Conservation (phyloP, 1,140 invertebrate species). For the Drosophila paulistorum region DNA sequence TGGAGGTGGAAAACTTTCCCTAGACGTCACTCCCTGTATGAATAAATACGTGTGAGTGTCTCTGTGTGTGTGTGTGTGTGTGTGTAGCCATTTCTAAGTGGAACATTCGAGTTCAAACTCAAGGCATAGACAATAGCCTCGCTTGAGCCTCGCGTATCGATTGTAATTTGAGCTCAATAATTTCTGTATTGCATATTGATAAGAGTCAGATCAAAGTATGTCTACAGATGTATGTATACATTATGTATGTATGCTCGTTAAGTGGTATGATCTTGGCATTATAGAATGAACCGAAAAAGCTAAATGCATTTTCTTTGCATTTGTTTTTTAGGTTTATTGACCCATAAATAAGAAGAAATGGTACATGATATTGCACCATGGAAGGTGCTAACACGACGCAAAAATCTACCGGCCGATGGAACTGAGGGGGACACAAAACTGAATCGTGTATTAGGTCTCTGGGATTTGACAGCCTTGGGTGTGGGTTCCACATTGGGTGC, state of each 20-base stretch:
- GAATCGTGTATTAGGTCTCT: conserved; percentile 86
- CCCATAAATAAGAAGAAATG: conserved; percentile 46
- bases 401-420: conserved; percentile 61
- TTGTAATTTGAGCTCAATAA: conserved; percentile 68
- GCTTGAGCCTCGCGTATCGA: conserved; percentile 35
- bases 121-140: conserved; percentile 50
- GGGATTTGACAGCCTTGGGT: conserved; percentile 91
- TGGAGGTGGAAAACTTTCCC: conserved; percentile 25
- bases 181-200: conserved; percentile 61
- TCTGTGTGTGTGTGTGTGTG: conserved; percentile 11
- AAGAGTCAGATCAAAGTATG: conserved; percentile 50
- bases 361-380: conserved; percentile 69
- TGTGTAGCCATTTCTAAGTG: conserved; percentile 35
- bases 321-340: conserved; percentile 54
- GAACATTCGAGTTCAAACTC: conserved; percentile 54
- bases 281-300: conserved; percentile 33
- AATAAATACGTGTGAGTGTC: conserved; percentile 17
- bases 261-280: conserved; percentile 63
- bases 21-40: background rate
- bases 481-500: conserved; percentile 94
- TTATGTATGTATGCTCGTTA: conserved; percentile 14
- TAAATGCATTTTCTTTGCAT: conserved; percentile 24
- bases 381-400: conserved; percentile 78
- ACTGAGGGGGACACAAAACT: conserved; percentile 67
- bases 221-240: conserved; percentile 14